Conservation (phyloP, 2,888 invertebrate species). For the Torymus tubicola region DNA sequence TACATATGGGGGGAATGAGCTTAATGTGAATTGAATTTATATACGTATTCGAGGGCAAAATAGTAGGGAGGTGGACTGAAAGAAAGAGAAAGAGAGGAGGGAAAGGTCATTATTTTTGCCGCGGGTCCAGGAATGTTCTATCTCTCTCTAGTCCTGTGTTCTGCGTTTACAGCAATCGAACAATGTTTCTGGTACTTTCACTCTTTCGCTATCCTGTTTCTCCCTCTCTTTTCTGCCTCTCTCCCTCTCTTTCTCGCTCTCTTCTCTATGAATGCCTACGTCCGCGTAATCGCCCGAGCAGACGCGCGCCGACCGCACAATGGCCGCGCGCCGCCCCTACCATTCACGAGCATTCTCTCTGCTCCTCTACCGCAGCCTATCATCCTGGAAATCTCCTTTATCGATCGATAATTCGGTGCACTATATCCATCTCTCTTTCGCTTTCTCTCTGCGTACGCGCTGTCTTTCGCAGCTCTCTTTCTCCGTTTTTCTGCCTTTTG, state of each 20-base stretch:
- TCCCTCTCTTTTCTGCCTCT: too few species aligned
- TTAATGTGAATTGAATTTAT: too few species aligned
- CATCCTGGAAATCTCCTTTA: slow-evolving; percentile 57
- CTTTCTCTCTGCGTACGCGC: not conserved
- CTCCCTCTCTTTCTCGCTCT: too few species aligned
- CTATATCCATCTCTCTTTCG: slow-evolving; percentile 7
- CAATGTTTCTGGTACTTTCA: slow-evolving; percentile 65
- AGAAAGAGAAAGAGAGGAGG: not conserved
- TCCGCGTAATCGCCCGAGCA: slow-evolving; percentile 63
- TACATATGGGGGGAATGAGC: too few species aligned
- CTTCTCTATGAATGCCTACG: slow-evolving; percentile 63
- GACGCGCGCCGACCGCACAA: slow-evolving; percentile 57
- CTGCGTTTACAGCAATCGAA: slow-evolving; percentile 60
- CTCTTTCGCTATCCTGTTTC: slow-evolving; percentile 56
- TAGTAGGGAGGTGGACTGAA: not conserved
- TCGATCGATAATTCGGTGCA: slow-evolving; percentile 61
- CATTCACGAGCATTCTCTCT: not conserved
- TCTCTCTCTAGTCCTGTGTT: not conserved
- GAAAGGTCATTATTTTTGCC: slow-evolving; percentile 42
- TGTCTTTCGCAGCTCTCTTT: slow-evolving; percentile 9
- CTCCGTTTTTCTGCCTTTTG: not conserved
- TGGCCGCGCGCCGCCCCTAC: slow-evolving; percentile 48
- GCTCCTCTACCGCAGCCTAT: not conserved
- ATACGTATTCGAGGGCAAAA: too few species aligned
- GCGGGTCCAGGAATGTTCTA: not conserved